Conservation (phyloP, 2,797 vertebrate species). For the Zenarchopterus dispar region DNA sequence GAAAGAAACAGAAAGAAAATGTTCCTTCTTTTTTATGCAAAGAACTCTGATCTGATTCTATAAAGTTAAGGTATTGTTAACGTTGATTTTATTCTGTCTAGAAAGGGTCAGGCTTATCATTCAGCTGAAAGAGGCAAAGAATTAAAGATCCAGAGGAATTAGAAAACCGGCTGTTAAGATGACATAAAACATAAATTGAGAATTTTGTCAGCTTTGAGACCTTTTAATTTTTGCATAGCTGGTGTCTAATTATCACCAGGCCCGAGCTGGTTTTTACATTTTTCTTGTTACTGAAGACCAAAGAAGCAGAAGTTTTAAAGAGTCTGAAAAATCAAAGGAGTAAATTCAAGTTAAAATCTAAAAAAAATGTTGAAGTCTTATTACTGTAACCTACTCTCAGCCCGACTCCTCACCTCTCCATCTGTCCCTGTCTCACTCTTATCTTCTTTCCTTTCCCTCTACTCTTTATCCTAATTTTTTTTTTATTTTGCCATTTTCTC, state of each 20-base stretch:
- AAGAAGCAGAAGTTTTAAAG: background rate
- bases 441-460: slow-evolving; percentile 16
- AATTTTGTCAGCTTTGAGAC: background rate
- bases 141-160: too few relatives aligned
- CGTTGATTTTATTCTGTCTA: too few relatives aligned
- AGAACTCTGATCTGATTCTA: too few relatives aligned
- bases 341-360: slow-evolving; percentile 1
- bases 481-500: too few relatives aligned
- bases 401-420: slow-evolving; percentile 8
- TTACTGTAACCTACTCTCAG: slow-evolving; percentile 3
- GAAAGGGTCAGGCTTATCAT: too few relatives aligned
- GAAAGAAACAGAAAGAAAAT: background rate
- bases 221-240: background rate
- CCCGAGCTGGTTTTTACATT: background rate
- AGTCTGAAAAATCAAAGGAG: slow-evolving; percentile 3
- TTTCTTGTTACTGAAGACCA: slow-evolving; percentile 10
- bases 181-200: too few relatives aligned
- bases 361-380: slow-evolving; percentile 18
- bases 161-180: too few relatives aligned
- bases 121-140: too few relatives aligned
- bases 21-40: background rate
- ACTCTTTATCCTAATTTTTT: slow-evolving; percentile 9
- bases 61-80: background rate
- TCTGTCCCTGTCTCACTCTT: slow-evolving; percentile 14
- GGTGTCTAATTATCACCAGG: too few relatives aligned